A percentile compares a stretch with the other conserved stretches of the same genome.
Evolutionary conservation across 2,888 invertebrate species (phyloP).

Genomic region (Steromphala cineraria): DNA sequence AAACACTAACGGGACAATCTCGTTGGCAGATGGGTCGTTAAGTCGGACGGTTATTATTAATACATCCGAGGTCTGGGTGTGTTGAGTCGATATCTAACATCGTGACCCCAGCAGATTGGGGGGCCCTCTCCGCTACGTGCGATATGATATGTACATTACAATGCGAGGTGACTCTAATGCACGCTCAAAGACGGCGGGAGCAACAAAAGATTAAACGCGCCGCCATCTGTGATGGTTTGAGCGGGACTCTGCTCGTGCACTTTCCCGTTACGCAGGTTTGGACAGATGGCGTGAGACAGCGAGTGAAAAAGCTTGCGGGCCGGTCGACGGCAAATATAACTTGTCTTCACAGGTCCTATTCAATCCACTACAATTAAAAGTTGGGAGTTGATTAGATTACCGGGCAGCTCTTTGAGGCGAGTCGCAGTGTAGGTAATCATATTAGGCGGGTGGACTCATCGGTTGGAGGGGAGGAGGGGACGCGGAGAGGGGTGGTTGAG

Average conservation of each 20-base stretch:
- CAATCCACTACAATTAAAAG: not conserved
- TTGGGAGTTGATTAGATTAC: not conserved
- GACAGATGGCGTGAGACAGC: not conserved
- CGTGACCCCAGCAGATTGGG: not conserved
- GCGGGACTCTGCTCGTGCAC: not conserved
- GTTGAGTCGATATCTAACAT: not conserved
- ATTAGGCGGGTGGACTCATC: not conserved
- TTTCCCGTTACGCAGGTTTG: not conserved
- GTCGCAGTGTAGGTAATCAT: not conserved
- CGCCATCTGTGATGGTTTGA: conserved; percentile 20
- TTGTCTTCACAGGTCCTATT: not conserved
- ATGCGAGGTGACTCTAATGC: conserved; percentile 5
- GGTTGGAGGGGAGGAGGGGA: not conserved
- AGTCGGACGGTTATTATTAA: not conserved
- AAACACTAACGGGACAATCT: not conserved
- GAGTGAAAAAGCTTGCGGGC: not conserved
- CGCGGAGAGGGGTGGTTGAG: not conserved
- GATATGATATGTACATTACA: conserved; percentile 23
- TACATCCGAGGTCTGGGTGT: not conserved
- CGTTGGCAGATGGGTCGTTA: not conserved
- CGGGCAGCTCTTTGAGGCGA: not conserved
- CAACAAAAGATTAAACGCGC: conserved; percentile 17
- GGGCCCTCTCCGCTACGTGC: conserved; percentile 5
- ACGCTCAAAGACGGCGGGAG: conserved; percentile 2
- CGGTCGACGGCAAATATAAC: not conserved